Base-by-base conservation (phyloP, 2,113 vertebrate genomes). In the Xenopus borealis region DNA sequence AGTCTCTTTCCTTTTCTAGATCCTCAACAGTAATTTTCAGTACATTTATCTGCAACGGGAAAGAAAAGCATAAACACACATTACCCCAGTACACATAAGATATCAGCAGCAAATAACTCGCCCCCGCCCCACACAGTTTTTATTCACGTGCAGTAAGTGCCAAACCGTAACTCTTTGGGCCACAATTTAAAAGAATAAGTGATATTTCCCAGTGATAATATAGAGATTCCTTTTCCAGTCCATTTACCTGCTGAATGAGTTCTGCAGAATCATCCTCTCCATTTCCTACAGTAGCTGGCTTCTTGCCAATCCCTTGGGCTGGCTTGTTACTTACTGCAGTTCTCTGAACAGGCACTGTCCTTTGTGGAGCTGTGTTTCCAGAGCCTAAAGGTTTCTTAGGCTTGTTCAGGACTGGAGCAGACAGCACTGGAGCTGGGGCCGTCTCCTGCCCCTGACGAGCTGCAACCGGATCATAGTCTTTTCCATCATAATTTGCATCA, bases 1-100 rank as follows among this genome's bases (percentile, higher is more conserved):
- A 98, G 83, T 98, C 97, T 87, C 97, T 94, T 88, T 98, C 97
- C 86, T 98, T 99, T 88, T 99, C 97, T 90, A 99, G 93, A 80
- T 98, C 96, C 86, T 96, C 94, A 16, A 98, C 93, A 6, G 96
- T 97, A 5, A 94, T 88, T 81, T 96, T 98, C 79, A 99, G 87
- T 12, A 90, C 89, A 1, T 96, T 95, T 82, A 99, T 79, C 97
- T 99, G 87, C 17, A 82, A 81, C 13, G 18, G 53, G 4, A 55
- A n/a, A n/a, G 8, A 55, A 55, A 55, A 16, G 23, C 23, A 27
- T 27, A 27, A 27, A 3, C 23, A 27, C 3, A 27, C 23, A 27
- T 27, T 27, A 27, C 23, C 23, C 23, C 23, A 27, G 23, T 27
- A 27, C 23, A 27, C 2, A 27, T 27, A 27, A 27, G 23, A 27